These are phyloP conservation scores for Peromyscus melanophrys DNA, from an alignment of 2,797 vertebrate genomes.

Conservation along the genomic window DNA sequence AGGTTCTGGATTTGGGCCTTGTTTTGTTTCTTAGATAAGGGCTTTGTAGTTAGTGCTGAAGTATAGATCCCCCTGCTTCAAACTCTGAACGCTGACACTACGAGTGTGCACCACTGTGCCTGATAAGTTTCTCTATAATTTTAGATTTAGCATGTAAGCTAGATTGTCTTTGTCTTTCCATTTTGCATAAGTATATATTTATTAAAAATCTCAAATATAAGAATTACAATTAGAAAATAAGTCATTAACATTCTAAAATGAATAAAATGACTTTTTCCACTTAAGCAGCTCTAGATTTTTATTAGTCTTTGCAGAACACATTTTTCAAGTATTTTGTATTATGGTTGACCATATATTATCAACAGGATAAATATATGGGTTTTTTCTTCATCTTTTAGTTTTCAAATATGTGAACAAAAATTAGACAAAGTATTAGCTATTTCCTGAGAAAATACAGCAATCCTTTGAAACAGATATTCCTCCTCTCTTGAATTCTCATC, in stretches of 20 bases:
- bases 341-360: not conserved
- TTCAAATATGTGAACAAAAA: not conserved
- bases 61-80: not conserved
- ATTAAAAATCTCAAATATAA: slow-evolving; percentile 54
- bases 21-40: not conserved
- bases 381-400: slow-evolving; percentile 52
- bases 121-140: slow-evolving; percentile 10
- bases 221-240: not conserved
- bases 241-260: not conserved
- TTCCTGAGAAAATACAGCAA: slow-evolving; percentile 25
- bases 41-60: not conserved
- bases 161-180: not conserved
- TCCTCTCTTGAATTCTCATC: not conserved
- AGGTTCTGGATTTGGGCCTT: not conserved
- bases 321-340: slow-evolving; percentile 30
- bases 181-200: not conserved
- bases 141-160: slow-evolving; percentile 22
- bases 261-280: not conserved
- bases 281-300: slow-evolving; percentile 34
- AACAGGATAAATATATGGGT: slow-evolving; percentile 10
- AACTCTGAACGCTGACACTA: not conserved
- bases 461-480: slow-evolving; percentile 13
- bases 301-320: not conserved
- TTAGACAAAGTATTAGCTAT: not conserved
- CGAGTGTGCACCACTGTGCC: not conserved